Conservation (phyloP, 2,797 vertebrate genomes). For the Tolypeutes matacus region DNA sequence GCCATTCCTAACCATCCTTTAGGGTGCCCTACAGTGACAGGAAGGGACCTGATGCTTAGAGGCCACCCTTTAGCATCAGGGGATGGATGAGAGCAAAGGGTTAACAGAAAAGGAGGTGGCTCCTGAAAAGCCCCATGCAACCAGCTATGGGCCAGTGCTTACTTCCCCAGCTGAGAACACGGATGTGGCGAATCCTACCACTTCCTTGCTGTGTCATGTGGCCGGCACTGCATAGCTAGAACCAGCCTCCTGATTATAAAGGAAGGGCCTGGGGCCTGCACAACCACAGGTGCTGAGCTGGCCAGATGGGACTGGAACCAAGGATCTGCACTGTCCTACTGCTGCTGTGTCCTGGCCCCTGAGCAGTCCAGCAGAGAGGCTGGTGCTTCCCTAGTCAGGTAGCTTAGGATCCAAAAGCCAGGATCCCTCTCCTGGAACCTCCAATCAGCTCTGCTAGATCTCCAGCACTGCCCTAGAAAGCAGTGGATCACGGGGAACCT, state of each 20-base stretch:
- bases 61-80: background rate
- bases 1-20: background rate
- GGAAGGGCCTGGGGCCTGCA: background rate
- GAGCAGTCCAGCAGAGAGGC: background rate
- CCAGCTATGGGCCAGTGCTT: background rate
- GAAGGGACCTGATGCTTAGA: fast-evolving
- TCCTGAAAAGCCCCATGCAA: background rate
- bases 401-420: background rate
- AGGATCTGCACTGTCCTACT: fast-evolving
- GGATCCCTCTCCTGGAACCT: background rate
- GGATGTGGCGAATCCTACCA: no score
- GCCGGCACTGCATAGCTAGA: background rate
- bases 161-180: background rate
- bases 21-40: background rate
- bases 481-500: fast-evolving
- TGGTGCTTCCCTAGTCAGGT: background rate
- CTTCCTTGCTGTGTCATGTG: background rate
- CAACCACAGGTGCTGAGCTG: no score
- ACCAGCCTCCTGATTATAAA: background rate
- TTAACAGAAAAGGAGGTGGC: background rate
- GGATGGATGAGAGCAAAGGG: background rate
- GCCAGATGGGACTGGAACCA: background rate
- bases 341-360: background rate
- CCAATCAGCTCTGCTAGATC: background rate
- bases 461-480: background rate